Conservation (phyloP, 2,113 vertebrate species). For the Mixornis gularis region DNA sequence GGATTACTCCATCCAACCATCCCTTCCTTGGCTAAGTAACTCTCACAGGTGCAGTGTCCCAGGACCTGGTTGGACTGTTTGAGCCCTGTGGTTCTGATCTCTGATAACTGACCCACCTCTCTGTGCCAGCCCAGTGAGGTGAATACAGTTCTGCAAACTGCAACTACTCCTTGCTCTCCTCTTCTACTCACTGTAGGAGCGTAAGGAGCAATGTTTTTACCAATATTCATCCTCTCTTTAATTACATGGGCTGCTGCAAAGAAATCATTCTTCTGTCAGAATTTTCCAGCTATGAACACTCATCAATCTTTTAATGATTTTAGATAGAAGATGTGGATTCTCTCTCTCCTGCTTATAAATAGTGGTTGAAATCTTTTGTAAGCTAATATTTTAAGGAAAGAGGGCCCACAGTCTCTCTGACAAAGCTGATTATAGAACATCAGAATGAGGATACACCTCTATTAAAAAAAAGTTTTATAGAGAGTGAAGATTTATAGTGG, state of each 20-base stretch:
- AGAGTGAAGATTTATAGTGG: slow-evolving; percentile 31
- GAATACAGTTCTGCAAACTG: not conserved
- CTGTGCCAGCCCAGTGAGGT: not conserved
- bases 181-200: not conserved
- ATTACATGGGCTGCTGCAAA: not conserved
- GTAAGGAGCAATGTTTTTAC: not conserved
- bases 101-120: not conserved
- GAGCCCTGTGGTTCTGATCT: not conserved
- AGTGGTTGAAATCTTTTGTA: not conserved
- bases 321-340: not conserved
- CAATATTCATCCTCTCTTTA: not conserved
- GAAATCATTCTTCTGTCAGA: not conserved
- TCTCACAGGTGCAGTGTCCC: rapidly evolving
- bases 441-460: slow-evolving; percentile 1
- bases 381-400: slow-evolving; percentile 21
- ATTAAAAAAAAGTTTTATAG: not conserved
- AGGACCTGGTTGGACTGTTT: rapidly evolving
- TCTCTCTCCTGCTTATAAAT: not conserved
- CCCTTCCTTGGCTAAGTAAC: not conserved
- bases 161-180: not conserved
- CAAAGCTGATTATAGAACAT: slow-evolving; percentile 27
- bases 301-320: slow-evolving; percentile 8
- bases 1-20: not conserved
- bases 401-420: not conserved
- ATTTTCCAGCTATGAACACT: not conserved